These are phyloP conservation scores for Hylyphantes graminicola DNA, from an alignment of 1,140 invertebrate species.

Conservation along the genomic window DNA sequence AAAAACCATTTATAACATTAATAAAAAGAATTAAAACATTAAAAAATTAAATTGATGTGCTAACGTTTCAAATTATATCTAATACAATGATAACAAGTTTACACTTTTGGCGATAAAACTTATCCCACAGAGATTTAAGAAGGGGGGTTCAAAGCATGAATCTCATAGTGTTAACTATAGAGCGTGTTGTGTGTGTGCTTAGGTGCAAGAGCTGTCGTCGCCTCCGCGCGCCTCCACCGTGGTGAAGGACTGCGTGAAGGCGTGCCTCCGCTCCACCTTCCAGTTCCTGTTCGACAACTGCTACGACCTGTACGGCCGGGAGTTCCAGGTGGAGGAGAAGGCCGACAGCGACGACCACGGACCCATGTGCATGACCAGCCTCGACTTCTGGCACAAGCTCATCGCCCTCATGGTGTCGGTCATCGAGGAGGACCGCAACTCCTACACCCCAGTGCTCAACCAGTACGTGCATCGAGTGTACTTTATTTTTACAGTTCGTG, in stretches of 20 bases:
- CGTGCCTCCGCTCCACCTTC: slow-evolving; percentile 96
- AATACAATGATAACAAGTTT: too few species aligned
- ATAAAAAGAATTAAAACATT: too few species aligned
- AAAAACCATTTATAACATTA: too few species aligned
- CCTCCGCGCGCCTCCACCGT: slow-evolving; percentile 97
- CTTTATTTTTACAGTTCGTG: too few species aligned
- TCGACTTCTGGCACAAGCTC: slow-evolving; percentile 99
- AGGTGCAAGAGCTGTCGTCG: slow-evolving; percentile 97
- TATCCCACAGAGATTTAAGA: too few species aligned
- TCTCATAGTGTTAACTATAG: too few species aligned
- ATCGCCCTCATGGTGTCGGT: slow-evolving; percentile 98
- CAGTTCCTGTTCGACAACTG: slow-evolving; percentile 99
- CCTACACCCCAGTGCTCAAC: slow-evolving; percentile 97
- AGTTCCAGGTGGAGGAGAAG: slow-evolving; percentile 84
- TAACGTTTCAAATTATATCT: too few species aligned
- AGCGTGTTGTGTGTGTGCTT: slow-evolving; percentile 55
- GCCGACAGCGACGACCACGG: slow-evolving; percentile 80
- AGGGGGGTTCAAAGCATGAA: too few species aligned
- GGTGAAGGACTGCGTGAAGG: slow-evolving; percentile 99
- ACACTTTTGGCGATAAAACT: too few species aligned
- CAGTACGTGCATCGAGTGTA: too few species aligned
- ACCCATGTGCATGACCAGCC: slow-evolving; percentile 82
- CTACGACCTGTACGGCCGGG: slow-evolving; percentile 92
- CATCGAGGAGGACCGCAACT: slow-evolving; percentile 98
- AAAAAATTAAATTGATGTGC: too few species aligned